A percentile compares a stretch with the other conserved stretches of the same genome.
phyloP scores from a whole-genome alignment of 2,113 vertebrate genomes.

The Amblyopsis rosae region DNA sequence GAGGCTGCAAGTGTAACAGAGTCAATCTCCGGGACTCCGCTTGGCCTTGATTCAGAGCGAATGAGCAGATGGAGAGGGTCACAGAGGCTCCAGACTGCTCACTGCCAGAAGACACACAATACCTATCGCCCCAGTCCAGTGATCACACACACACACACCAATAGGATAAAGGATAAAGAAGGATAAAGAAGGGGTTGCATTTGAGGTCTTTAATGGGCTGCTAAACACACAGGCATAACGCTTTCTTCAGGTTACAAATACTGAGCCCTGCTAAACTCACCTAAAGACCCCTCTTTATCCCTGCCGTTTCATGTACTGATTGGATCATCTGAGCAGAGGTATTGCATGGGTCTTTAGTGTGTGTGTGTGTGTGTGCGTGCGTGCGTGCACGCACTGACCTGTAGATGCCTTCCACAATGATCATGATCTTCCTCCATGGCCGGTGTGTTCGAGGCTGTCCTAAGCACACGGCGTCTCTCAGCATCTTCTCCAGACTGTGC shows the following conservation, averaged over 20 bases:
- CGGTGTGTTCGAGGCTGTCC: slow-evolving; percentile 88
- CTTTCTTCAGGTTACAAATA: slow-evolving; percentile 50
- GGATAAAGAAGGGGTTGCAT: slow-evolving; percentile 46
- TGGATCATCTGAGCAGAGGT: too few species aligned
- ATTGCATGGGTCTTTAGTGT: background rate
- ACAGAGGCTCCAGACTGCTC: slow-evolving; percentile 53
- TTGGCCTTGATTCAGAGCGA: slow-evolving; percentile 74
- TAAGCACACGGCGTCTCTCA: slow-evolving; percentile 84
- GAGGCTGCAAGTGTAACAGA: slow-evolving; percentile 52
- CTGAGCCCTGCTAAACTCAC: slow-evolving; percentile 27
- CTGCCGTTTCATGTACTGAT: too few species aligned
- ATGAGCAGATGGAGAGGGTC: slow-evolving; percentile 75
- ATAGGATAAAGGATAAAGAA: slow-evolving; percentile 41
- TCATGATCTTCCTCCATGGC: slow-evolving; percentile 95
- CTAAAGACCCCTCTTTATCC: slow-evolving; percentile 10
- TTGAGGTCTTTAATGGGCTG: slow-evolving; percentile 42
- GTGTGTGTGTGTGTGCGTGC: slow-evolving; percentile 8
- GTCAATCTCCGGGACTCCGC: slow-evolving; percentile 65
- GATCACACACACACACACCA: slow-evolving; percentile 48
- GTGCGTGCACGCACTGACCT: slow-evolving; percentile 76
- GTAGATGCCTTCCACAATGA: slow-evolving; percentile 93
- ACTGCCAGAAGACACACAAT: slow-evolving; percentile 54
- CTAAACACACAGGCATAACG: slow-evolving; percentile 29
- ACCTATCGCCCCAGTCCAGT: slow-evolving; percentile 46
- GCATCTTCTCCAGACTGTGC: slow-evolving; percentile 84